Conservation (phyloP, 2,888 invertebrate species). For the Neria commutata region DNA sequence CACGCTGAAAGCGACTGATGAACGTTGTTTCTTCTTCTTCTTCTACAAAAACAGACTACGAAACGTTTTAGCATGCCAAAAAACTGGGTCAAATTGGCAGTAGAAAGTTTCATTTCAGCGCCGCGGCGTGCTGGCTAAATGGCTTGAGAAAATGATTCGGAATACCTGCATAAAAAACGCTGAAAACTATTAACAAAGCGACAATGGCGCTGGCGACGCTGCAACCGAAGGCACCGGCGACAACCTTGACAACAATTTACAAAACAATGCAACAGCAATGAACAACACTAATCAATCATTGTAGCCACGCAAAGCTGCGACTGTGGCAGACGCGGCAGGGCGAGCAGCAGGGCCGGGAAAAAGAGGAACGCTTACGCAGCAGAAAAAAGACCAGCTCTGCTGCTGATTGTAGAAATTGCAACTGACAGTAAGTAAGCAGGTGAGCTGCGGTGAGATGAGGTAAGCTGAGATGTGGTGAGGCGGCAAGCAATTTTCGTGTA, state of each 20-base stretch:
- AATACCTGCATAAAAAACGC: not conserved
- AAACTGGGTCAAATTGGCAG: too few relatives aligned
- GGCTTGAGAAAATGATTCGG: too few relatives aligned
- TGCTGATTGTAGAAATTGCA: not conserved
- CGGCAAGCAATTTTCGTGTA: too few relatives aligned
- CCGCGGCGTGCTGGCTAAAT: too few relatives aligned
- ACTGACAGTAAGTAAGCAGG: not conserved
- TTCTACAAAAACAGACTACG: not conserved
- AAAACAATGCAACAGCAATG: not conserved
- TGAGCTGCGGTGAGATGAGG: too few relatives aligned
- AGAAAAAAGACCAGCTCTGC: not conserved
- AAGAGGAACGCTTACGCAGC: not conserved
- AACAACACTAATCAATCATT: conserved; percentile 1
- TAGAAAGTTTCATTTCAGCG: not conserved
- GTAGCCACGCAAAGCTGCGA: too few relatives aligned
- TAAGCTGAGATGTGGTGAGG: too few relatives aligned
- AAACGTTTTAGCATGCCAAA: too few relatives aligned
- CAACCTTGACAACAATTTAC: not conserved
- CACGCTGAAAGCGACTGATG: too few relatives aligned
- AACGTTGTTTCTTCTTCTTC: not conserved
- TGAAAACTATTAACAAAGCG: not conserved
- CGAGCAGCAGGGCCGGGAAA: too few relatives aligned
- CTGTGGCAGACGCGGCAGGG: too few relatives aligned
- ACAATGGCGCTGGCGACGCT: not conserved
- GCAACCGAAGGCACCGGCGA: not conserved